A percentile compares a stretch with the other conserved stretches of the same genome.
These are phyloP conservation scores for Stomorhina lunata DNA, from an alignment of 2,888 invertebrate genomes.

Conservation along the genomic window DNA sequence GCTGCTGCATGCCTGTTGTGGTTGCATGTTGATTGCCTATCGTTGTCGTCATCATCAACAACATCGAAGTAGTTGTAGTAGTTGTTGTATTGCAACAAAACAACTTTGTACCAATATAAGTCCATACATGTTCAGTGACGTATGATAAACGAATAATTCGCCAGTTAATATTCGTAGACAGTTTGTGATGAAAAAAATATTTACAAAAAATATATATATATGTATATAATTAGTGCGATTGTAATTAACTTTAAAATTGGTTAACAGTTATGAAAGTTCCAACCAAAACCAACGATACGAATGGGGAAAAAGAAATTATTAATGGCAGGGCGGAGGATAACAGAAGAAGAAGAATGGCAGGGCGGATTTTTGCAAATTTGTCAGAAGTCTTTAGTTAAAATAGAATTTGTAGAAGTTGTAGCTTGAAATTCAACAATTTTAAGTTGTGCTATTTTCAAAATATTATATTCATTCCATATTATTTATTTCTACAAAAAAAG, in stretches of 20 bases:
- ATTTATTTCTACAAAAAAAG: no score
- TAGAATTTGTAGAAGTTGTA: no score
- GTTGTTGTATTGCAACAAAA: conserved; percentile 41
- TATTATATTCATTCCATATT: no score
- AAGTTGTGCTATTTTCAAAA: no score
- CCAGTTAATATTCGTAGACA: background rate
- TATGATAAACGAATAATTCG: conserved; percentile 32
- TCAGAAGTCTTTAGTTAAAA: no score
- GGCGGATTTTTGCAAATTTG: no score
- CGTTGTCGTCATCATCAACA: conserved; percentile 52
- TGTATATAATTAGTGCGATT: background rate
- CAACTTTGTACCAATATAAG: conserved; percentile 1
- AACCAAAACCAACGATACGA: no score
- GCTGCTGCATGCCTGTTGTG: conserved; percentile 52
- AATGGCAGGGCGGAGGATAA: no score
- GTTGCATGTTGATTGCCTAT: conserved; percentile 66
- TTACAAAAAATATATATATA: background rate
- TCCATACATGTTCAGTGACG: conserved; percentile 52
- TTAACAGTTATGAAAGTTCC: no score
- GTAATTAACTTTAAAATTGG: background rate
- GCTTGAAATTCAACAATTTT: no score
- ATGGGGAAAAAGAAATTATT: no score
- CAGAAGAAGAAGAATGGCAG: no score
- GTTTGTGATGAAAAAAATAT: background rate
- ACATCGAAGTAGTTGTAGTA: conserved; percentile 23